Conservation (phyloP, 2,797 vertebrate genomes). For the Oophaga sylvatica region DNA sequence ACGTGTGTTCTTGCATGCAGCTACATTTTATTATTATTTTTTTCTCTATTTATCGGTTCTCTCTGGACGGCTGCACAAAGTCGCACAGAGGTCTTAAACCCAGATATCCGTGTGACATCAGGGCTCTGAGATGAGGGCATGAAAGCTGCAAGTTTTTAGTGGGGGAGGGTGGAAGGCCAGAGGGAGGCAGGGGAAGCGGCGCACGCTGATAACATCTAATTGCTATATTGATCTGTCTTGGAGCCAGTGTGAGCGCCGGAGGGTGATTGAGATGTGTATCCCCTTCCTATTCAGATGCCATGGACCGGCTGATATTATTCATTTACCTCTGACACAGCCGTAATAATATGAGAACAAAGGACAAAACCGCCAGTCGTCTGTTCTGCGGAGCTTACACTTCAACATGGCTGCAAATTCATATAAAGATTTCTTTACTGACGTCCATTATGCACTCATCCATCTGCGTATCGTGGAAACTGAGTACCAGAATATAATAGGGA, state of each 20-base stretch:
- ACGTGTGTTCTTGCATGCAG: neutral
- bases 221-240: slow-evolving; percentile 73
- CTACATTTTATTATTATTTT: slow-evolving; percentile 6
- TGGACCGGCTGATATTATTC: slow-evolving; percentile 60
- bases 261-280: slow-evolving; percentile 73
- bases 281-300: slow-evolving; percentile 42
- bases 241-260: slow-evolving; percentile 65
- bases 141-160: slow-evolving; percentile 39
- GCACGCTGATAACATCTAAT: slow-evolving; percentile 76
- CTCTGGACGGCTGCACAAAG: slow-evolving; percentile 50
- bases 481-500: neutral
- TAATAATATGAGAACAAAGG: slow-evolving; percentile 42
- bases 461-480: neutral
- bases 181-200: slow-evolving; percentile 59
- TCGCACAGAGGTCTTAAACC: slow-evolving; percentile 60
- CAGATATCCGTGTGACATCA: slow-evolving; percentile 59
- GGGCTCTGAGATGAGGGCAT: slow-evolving; percentile 38
- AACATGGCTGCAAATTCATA: neutral
- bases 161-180: slow-evolving; percentile 19
- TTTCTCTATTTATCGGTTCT: slow-evolving; percentile 47
- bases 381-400: slow-evolving; percentile 49
- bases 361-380: slow-evolving; percentile 1
- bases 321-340: slow-evolving; percentile 61
- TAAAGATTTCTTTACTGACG: neutral
- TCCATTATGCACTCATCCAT: too few species aligned